A percentile compares a stretch with the other conserved stretches of the same genome.
phyloP scores from a whole-genome alignment of 1,140 invertebrate genomes.

The Ooceraea biroi region DNA sequence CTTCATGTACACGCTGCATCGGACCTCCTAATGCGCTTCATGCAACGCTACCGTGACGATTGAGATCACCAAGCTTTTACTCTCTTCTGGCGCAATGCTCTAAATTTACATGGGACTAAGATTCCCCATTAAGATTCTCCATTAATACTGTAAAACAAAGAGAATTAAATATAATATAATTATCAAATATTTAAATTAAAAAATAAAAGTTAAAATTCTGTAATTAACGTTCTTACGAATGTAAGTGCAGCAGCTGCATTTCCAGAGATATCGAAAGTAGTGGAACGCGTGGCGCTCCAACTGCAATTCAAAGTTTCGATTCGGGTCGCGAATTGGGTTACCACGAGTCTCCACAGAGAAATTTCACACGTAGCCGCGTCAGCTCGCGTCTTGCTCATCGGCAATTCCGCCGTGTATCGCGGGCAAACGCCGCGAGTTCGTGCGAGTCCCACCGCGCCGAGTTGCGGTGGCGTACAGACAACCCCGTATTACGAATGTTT shows the following conservation, averaged over 20 bases:
- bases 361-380: conserved; percentile 53
- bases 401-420: conserved; percentile 5
- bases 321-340: background rate
- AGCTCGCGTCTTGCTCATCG: conserved; percentile 9
- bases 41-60: too few relatives aligned
- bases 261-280: background rate
- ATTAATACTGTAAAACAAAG: too few relatives aligned
- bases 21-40: background rate
- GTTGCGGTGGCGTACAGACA: conserved; percentile 50
- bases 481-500: conserved; percentile 74
- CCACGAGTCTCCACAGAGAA: background rate
- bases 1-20: background rate
- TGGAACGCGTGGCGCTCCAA: background rate
- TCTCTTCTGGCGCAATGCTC: too few relatives aligned
- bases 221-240: background rate
- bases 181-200: too few relatives aligned
- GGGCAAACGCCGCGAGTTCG: conserved; percentile 52
- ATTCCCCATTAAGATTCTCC: too few relatives aligned
- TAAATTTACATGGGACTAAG: too few relatives aligned
- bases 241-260: background rate
- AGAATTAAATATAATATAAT: too few relatives aligned
- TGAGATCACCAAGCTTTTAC: too few relatives aligned
- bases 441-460: conserved; percentile 61
- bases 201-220: background rate
- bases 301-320: background rate